Evolutionary conservation across 2,888 invertebrate species (phyloP).

Genomic region (Apodemia hepburni): DNA sequence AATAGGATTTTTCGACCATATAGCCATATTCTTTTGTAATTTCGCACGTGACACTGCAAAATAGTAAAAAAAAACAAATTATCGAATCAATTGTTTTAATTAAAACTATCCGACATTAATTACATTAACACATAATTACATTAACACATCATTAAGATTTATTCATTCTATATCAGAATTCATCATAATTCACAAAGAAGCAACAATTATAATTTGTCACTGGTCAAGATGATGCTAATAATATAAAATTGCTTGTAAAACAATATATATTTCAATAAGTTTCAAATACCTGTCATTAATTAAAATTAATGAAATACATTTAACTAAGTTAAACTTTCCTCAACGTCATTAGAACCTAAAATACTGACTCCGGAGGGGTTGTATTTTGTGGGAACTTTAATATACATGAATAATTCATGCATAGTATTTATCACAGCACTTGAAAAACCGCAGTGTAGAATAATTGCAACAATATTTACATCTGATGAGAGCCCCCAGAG

Average conservation of each 20-base stretch:
- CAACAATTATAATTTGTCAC: conserved; percentile 11
- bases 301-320: conserved; percentile 13
- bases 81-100: conserved; percentile 10
- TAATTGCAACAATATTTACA: conserved; percentile 52
- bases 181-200: conserved; percentile 4
- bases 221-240: conserved; percentile 5
- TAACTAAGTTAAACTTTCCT: conserved; percentile 8
- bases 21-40: too few species aligned
- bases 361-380: conserved; percentile 7
- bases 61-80: not conserved
- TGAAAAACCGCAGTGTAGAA: conserved; percentile 60
- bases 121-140: conserved; percentile 1
- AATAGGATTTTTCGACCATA: too few species aligned
- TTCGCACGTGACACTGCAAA: too few species aligned
- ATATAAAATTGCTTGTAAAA: conserved; percentile 4
- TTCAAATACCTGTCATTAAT: conserved; percentile 8
- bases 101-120: conserved; percentile 13
- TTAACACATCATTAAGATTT: conserved; percentile 3
- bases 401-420: not conserved
- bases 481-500: conserved; percentile 48
- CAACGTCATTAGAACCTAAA: conserved; percentile 1
- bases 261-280: not conserved
- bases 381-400: not conserved
- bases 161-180: not conserved
- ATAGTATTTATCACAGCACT: conserved; percentile 66